Evolutionary conservation across 92 coral and sea anemone species (phyloP), one percentile per base, ranked within the genome.

Genomic region (Zoanthus sociatus): DNA sequence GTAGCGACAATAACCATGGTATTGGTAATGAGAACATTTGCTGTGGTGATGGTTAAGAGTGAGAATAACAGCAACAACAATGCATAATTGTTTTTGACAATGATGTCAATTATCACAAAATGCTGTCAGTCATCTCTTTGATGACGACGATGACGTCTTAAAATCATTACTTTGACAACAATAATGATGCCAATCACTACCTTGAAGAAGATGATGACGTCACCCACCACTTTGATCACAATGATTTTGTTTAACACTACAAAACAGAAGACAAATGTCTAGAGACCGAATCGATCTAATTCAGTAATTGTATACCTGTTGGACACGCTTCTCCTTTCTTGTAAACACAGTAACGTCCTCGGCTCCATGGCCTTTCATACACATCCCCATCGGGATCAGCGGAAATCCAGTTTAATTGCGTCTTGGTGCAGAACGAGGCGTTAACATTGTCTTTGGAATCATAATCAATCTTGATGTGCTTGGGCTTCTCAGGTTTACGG

Each of bases 351-450:
- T 44, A 81, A 44, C 85, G 85, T 5, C 85, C 85, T 31, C 75
- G 66, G 21, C 75, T 46, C 85, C 85, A 81, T 13, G 85, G 74
- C 3, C 73, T 44, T 1, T 63, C 75, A 30, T 81, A 81, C 61
- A 81, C 85, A 63, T 81, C 85, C 1, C 46, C 85, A 20, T 81
- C 66, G 3, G 66, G 74, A 11, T 45, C 74, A 13, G 33, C 45
- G 7, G 75, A 47, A 60, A 13, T 64, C 85, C 85, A 81, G 55
- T 81, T 81, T 53, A 81, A 46, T 42, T 81, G 85, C 5, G 85
- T 81, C 85, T 81, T 81, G n/a, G 85, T 81, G 61, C 85, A 81
- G 75, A 64, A 81, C 3, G 73, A 66, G 11, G 85, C 45, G 13
- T 81, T 81, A 1, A 81, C 85, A 31, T 81, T 81, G 3, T 50